Conservation (phyloP, 2,113 vertebrate species). For the Hemiprocne comata region DNA sequence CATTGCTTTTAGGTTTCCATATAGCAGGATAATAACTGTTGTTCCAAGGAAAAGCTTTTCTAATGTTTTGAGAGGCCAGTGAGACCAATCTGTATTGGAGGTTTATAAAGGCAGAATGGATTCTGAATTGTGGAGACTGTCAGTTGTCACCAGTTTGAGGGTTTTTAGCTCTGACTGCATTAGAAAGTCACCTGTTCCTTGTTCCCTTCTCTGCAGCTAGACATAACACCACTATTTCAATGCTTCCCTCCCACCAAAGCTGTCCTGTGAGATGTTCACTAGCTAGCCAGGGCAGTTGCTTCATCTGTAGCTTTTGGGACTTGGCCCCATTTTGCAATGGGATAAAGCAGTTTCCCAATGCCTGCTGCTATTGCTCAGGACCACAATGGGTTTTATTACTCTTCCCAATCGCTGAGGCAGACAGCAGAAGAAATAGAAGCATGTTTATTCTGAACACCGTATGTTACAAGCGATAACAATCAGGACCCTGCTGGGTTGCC, state of each 20-base stretch:
- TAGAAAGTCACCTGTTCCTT: neutral
- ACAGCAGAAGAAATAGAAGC: neutral
- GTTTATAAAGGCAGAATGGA: neutral
- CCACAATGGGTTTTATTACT: accelerated
- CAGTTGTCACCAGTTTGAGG: neutral
- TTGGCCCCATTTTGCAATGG: neutral
- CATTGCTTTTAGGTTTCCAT: neutral
- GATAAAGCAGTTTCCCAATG: neutral
- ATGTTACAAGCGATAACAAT: neutral
- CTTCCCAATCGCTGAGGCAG: neutral
- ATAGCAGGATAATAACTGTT: neutral
- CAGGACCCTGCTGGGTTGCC: neutral
- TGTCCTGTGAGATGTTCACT: accelerated
- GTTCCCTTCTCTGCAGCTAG: neutral
- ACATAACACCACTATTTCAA: neutral
- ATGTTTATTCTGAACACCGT: neutral
- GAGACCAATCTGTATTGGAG: neutral
- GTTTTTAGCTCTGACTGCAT: neutral
- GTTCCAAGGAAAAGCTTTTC: neutral
- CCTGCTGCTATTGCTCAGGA: accelerated
- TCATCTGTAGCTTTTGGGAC: neutral
- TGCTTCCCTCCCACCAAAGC: neutral
- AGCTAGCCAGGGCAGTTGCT: neutral
- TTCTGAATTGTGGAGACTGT: neutral
- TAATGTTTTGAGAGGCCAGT: neutral